These are phyloP conservation scores for Odontesthes bonariensis DNA, from an alignment of 2,113 vertebrate species.

Conservation along the genomic window DNA sequence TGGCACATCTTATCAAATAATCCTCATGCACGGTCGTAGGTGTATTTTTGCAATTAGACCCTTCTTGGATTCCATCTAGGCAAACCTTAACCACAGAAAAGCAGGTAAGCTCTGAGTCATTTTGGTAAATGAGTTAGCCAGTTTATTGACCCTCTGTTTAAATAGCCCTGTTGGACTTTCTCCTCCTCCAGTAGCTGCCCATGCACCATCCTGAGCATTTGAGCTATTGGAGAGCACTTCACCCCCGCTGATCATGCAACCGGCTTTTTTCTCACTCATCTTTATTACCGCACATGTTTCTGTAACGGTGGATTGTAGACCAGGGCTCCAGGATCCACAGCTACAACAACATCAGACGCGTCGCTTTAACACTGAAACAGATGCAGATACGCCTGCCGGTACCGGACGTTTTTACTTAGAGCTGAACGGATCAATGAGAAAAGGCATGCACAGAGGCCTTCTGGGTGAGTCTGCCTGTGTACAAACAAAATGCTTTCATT, in stretches of 20 bases:
- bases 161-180: constrained; percentile 79
- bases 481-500: too few relatives aligned
- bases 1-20: too few relatives aligned
- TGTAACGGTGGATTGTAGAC: constrained; percentile 60
- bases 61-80: neutral
- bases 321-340: constrained; percentile 25
- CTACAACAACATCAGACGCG: constrained; percentile 11
- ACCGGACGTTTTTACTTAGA: constrained; percentile 13
- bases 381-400: neutral
- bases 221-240: constrained; percentile 17
- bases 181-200: constrained; percentile 64
- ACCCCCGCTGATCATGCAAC: constrained; percentile 71
- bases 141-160: constrained; percentile 75
- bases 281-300: constrained; percentile 64
- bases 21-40: neutral
- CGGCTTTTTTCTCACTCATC: constrained; percentile 63
- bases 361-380: neutral
- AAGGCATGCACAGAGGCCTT: constrained; percentile 77
- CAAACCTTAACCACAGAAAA: constrained; percentile 28
- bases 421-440: constrained; percentile 67
- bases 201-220: constrained; percentile 37
- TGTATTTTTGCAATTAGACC: neutral
- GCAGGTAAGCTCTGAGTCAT: constrained; percentile 41
- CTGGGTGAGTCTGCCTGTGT: constrained; percentile 85
- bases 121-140: constrained; percentile 77